These are phyloP conservation scores for Sebastes hubbsi DNA, from an alignment of 2,797 vertebrate species.

Conservation along the genomic window DNA sequence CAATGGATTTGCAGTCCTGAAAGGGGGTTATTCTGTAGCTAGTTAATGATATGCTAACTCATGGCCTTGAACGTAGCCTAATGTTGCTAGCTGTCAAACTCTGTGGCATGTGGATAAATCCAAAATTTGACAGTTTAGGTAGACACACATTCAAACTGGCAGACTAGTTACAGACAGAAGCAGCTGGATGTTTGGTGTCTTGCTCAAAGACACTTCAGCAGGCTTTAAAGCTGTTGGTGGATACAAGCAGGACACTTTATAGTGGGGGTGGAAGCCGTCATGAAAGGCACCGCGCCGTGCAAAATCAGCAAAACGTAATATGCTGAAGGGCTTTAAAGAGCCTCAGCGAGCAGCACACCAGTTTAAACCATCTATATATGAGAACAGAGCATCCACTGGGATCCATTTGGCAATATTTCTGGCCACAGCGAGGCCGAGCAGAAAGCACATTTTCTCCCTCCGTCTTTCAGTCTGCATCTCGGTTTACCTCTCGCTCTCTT, in stretches of 20 bases:
- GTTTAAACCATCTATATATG: slow-evolving; percentile 64
- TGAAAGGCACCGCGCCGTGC: not conserved
- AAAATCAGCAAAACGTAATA: slow-evolving; percentile 45
- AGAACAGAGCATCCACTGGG: slow-evolving; percentile 57
- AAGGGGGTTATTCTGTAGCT: not conserved
- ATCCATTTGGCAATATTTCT: slow-evolving; percentile 47
- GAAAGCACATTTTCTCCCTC: slow-evolving; percentile 41
- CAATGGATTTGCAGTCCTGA: not conserved
- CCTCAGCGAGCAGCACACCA: slow-evolving; percentile 50
- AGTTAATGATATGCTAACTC: not conserved
- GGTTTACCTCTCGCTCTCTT: slow-evolving; percentile 38
- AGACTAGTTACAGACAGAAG: not conserved
- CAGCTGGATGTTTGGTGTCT: slow-evolving; percentile 1
- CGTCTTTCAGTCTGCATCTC: slow-evolving; percentile 51
- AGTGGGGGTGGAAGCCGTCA: not conserved
- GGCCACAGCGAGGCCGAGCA: slow-evolving; percentile 43
- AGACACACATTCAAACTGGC: not conserved
- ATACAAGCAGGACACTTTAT: not conserved
- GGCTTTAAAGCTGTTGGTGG: not conserved
- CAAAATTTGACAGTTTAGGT: not conserved
- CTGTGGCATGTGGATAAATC: not conserved
- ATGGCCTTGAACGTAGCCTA: not conserved
- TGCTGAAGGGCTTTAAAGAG: slow-evolving; percentile 49
- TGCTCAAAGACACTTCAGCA: slow-evolving; percentile 12
- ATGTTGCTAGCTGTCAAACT: not conserved